Evolutionary conservation across 2,888 invertebrate species (phyloP).

Genomic region (Agonopterix heracliana): DNA sequence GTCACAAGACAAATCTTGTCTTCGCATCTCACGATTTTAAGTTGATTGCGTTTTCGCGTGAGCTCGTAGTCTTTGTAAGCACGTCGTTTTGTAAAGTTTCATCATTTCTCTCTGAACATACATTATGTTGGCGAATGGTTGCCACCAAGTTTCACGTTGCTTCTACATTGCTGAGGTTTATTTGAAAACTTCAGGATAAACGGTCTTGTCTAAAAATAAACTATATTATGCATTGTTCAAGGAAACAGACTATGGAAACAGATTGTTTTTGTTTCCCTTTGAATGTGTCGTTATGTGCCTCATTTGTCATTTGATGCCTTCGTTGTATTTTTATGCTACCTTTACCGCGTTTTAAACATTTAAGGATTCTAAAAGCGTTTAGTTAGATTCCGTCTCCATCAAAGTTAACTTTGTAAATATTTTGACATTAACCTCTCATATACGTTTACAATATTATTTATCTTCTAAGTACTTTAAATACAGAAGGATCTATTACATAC

Average conservation of each 20-base stretch:
- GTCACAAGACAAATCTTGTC: slow-evolving; percentile 5
- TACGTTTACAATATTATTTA: too few relatives aligned
- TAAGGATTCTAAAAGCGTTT: too few relatives aligned
- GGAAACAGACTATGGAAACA: background rate
- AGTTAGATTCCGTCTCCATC: too few relatives aligned
- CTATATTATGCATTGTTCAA: background rate
- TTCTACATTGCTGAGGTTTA: slow-evolving; percentile 3
- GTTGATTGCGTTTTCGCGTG: slow-evolving; percentile 19
- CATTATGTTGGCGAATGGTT: slow-evolving; percentile 8
- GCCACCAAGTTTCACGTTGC: slow-evolving; percentile 8
- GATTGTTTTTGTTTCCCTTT: too few relatives aligned
- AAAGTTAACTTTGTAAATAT: too few relatives aligned
- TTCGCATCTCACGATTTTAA: slow-evolving; percentile 6
- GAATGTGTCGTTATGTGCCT: too few relatives aligned
- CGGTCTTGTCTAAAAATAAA: background rate
- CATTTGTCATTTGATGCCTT: too few relatives aligned
- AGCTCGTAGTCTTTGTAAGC: slow-evolving; percentile 5
- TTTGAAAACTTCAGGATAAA: slow-evolving; percentile 9
- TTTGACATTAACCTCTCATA: too few relatives aligned
- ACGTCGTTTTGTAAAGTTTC: slow-evolving; percentile 14
- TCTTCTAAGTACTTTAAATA: too few relatives aligned
- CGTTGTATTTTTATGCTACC: too few relatives aligned
- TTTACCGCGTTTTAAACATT: too few relatives aligned
- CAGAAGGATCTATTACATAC: too few relatives aligned
- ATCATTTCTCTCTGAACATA: slow-evolving; percentile 9